A percentile compares a stretch with the other conserved stretches of the same genome.
Evolutionary conservation across 2,797 vertebrate species (phyloP).

Genomic region (Capromys pilorides): DNA sequence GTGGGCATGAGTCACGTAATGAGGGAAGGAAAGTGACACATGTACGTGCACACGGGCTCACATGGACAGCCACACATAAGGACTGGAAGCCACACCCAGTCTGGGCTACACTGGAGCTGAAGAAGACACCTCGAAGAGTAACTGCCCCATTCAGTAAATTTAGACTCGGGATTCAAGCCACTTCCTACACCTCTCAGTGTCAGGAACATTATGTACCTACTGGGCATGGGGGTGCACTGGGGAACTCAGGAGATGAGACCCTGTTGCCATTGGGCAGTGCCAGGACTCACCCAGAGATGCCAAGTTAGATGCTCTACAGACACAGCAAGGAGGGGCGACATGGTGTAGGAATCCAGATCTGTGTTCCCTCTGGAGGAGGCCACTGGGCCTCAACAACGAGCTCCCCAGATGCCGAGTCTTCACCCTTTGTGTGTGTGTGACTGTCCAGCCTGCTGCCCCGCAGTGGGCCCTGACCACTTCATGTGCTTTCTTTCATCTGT

Average conservation of each 20-base stretch:
- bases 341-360: not conserved
- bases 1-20: no score
- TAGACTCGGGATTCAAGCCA: conserved; percentile 72
- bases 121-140: conserved; percentile 46
- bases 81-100: conserved; percentile 37
- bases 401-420: not conserved
- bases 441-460: not conserved
- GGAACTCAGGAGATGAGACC: not conserved
- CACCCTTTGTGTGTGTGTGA: not conserved
- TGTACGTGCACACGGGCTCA: accelerated
- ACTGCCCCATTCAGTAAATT: conserved; percentile 56
- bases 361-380: not conserved
- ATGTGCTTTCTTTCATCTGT: conserved; percentile 54
- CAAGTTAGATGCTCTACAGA: not conserved
- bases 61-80: not conserved
- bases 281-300: not conserved
- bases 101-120: conserved; percentile 23
- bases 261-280: accelerated
- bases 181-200: conserved; percentile 42
- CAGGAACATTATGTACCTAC: not conserved
- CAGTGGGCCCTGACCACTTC: conserved; percentile 17
- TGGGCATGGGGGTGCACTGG: not conserved
- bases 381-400: no score
- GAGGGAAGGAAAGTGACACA: not conserved
- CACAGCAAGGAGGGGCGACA: not conserved